Evolutionary conservation across 2,888 invertebrate genomes (phyloP), one percentile per base, ranked within the genome.

Genomic region (Agrochola lychnidis): DNA sequence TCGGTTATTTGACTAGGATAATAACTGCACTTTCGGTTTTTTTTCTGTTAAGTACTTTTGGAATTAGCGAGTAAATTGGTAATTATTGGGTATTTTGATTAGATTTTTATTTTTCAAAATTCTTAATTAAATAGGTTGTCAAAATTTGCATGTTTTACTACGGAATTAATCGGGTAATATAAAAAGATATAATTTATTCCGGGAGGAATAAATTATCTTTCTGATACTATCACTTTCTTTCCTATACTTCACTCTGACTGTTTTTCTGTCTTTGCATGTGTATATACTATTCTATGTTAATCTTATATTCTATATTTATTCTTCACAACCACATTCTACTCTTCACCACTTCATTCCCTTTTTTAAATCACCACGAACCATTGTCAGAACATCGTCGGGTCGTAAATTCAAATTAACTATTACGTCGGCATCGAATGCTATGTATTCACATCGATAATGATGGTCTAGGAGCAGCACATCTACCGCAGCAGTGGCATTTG

Each of bases 401-500:
- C 36, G 4, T 19, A 45, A 57, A 71, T n/a, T 10, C 5, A n/a
- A 51, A 59, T 53, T 9, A 40, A 56, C 12, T 30, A 22, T 53
- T 22, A 30, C 10, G 30, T 7, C 0, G 1, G 12, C 6, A 62
- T 77, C 9, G 64, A 42, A 30, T 48, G n/a, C 25, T 61, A 48
- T 42, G 22, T 42, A 56, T 59, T 78, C 73, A 82, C 64, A 75
- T 78, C 22, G 12, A 70, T 89, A 10, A 51, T 73, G 30, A 85
- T 81, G 86, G 81, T 95, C 61, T 94, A 98, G 98, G 97, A 98
- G 98, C 94, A 98, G 98, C 92, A 98, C 98, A 2, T 98, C 98
- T 0, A 98, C 98, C n/a, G 98, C 99, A 3, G 98, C 99, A 0
- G 98, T 98, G 14, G 99, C 99, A 2, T 99, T 99, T 94, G 99